Percentiles rank a stretch among this genome's conserved stretches.
Evolutionary conservation across 2,888 invertebrate species (phyloP).

Genomic region (Sinhomidia bicolor): DNA sequence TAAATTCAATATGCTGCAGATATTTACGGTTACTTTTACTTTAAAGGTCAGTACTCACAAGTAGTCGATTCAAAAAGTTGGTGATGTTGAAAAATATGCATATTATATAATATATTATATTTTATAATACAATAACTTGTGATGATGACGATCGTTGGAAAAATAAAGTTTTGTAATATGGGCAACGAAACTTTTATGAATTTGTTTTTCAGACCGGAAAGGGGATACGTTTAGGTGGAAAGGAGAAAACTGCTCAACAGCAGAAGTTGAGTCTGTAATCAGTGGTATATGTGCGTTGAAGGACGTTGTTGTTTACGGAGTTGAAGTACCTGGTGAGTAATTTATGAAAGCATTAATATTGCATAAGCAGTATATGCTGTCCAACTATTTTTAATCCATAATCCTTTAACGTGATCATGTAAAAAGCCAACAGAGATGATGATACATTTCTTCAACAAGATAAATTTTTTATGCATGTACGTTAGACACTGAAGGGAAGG

Average conservation of each 20-base stretch:
- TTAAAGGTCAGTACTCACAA: constrained; percentile 86
- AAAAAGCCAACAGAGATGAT: neutral
- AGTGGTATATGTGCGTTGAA: constrained; percentile 8
- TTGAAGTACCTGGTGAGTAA: constrained; percentile 36
- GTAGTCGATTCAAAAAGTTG: too few species aligned
- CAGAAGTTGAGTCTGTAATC: constrained; percentile 36
- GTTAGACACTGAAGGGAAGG: constrained; percentile 87
- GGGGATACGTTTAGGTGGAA: constrained; percentile 93
- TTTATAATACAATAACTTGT: too few species aligned
- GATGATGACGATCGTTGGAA: neutral
- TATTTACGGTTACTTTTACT: constrained; percentile 94
- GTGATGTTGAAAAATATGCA: too few species aligned
- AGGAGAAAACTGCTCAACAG: constrained; percentile 53
- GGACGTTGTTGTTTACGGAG: constrained; percentile 55
- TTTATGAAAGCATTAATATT: neutral
- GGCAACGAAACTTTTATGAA: too few species aligned
- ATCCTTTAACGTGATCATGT: neutral
- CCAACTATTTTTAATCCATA: neutral
- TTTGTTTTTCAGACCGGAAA: constrained; percentile 41
- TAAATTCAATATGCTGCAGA: neutral
- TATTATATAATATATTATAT: too few species aligned
- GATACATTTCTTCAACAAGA: neutral
- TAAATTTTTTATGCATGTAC: neutral
- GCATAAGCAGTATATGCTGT: neutral
- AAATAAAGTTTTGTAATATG: too few species aligned